Conservation (phyloP, 2,113 vertebrate genomes). For the Oreochromis niloticus region DNA sequence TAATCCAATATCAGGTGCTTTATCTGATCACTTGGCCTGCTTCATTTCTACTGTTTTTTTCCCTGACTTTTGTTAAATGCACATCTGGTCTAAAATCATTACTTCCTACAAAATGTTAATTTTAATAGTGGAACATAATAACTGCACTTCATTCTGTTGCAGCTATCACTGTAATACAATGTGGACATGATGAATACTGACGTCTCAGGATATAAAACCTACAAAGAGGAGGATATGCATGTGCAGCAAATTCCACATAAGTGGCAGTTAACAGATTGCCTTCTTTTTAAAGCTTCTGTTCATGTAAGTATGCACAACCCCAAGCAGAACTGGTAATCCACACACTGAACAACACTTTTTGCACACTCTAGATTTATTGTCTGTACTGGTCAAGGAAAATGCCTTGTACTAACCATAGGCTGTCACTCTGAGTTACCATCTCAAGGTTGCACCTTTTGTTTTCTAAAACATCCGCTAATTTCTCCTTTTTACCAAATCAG, state of each 20-base stretch:
- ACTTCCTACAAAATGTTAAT: background rate
- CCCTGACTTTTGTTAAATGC: background rate
- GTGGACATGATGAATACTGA: background rate
- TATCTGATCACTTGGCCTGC: background rate
- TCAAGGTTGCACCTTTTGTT: conserved; percentile 65
- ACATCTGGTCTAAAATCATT: background rate
- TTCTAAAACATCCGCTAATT: conserved; percentile 58
- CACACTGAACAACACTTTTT: conserved; percentile 22
- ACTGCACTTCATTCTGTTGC: background rate
- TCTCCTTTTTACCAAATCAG: conserved; percentile 26
- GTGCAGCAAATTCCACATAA: background rate
- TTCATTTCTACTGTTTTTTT: background rate
- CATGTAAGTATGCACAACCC: background rate
- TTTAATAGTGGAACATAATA: background rate
- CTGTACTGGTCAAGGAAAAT: conserved; percentile 46
- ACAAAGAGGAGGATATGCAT: background rate
- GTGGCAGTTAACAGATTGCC: background rate
- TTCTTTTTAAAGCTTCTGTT: background rate
- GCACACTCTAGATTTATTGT: conserved; percentile 45
- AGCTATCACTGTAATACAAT: background rate
- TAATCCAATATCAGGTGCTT: background rate
- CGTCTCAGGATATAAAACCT: background rate
- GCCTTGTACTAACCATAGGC: conserved; percentile 50
- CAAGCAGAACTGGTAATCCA: background rate
- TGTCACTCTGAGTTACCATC: conserved; percentile 62